These are phyloP conservation scores for Tragelaphus buxtoni DNA, from an alignment of 2,113 vertebrate genomes.

Conservation along the genomic window DNA sequence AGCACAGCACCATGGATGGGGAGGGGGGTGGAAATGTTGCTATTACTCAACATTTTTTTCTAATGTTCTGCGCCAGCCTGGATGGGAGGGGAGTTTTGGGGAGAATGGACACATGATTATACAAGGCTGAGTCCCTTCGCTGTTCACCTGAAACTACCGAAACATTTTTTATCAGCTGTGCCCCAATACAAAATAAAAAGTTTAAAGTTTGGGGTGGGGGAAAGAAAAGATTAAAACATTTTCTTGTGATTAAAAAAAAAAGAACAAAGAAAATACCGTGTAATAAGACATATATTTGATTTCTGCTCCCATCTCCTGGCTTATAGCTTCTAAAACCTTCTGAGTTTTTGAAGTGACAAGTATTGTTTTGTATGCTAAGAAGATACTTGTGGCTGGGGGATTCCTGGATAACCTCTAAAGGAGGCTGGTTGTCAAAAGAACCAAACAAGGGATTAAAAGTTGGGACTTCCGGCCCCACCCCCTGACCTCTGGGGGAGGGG, in stretches of 20 bases:
- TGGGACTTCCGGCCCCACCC: neutral
- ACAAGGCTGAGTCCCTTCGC: neutral
- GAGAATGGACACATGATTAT: neutral
- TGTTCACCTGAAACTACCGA: neutral
- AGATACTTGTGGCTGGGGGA: neutral
- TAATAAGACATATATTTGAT: neutral
- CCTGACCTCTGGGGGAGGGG: neutral
- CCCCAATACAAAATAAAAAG: neutral
- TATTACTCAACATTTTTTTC: neutral
- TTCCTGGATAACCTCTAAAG: neutral
- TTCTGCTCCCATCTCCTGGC: neutral
- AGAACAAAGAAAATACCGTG: neutral
- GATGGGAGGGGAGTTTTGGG: neutral
- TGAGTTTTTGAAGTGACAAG: neutral
- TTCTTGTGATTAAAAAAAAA: constrained; percentile 16
- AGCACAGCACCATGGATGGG: neutral
- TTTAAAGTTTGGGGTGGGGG: neutral
- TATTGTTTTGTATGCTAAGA: neutral
- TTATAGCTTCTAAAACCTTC: neutral
- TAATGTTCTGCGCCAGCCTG: neutral
- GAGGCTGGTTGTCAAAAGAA: neutral
- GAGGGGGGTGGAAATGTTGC: rapidly evolving
- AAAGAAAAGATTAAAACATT: neutral
- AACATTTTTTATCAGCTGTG: neutral
- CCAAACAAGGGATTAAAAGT: neutral